Evolutionary conservation across 2,888 invertebrate species (phyloP), one percentile per base, ranked within the genome.

Genomic region (Platycheirus albimanus): DNA sequence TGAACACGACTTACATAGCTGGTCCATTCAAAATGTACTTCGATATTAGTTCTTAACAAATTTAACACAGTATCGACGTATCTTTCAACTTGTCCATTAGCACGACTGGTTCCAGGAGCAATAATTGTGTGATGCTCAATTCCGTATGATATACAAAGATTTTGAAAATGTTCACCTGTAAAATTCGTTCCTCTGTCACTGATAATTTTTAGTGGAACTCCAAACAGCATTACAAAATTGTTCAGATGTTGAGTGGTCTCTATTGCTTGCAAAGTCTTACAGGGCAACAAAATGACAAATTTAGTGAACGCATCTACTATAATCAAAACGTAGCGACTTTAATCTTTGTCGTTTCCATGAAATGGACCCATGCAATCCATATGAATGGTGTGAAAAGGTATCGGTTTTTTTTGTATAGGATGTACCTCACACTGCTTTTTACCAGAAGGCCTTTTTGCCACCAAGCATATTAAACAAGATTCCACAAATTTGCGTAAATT

Each of bases 401-500:
- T 49, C 36, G 74, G 30, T 30, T 36, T 66, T n/a, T 74, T 80
- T 28, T 84, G 64, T 17, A 75, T 78, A 41, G 77, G 67, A 51
- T 83, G 74, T 28, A 76, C 52, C 38, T 79, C 79, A 49, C 47
- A 3, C 5, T 24, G 24, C 5, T 24, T 24, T 24, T 24, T 24
- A n/a, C 24, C 24, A 4, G 72, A 71, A 13, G 80, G 80, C 56
- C 79, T 74, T 51, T 77, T 85, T 38, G 79, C 80, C 10, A 74
- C 56, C 3, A 49, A 5, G 20, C 64, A 66, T n/a, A 64, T 64
- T 6, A 74, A 24, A 43, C 79, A 76, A n/a, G n/a, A n/a, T n/a
- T n/a, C n/a, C n/a, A n/a, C n/a, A n/a, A n/a, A n/a, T n/a, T n/a
- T n/a, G n/a, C 20, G 64, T 24, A 24, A 3, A 24, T 24, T 24